phyloP scores from a whole-genome alignment of 92 coral and sea anemone genomes.

The Epizoanthus illoricatus region DNA sequence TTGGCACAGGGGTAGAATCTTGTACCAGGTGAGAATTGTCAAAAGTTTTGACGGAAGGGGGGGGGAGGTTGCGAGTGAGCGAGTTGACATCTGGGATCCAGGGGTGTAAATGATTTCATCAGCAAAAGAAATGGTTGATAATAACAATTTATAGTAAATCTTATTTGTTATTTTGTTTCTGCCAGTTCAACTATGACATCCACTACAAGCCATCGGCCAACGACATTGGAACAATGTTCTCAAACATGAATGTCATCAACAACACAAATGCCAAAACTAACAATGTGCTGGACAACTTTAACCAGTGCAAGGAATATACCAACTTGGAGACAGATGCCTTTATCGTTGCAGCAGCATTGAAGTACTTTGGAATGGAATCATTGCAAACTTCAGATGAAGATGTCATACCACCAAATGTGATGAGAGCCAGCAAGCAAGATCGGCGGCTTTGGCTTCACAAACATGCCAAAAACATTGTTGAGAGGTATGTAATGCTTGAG shows the following conservation, averaged over 20 bases:
- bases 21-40: slow-evolving; percentile 52
- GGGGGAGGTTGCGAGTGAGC: no score
- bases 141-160: no score
- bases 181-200: slow-evolving; percentile 49
- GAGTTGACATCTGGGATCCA: no score
- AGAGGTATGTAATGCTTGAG: slow-evolving; percentile 51
- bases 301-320: slow-evolving; percentile 61
- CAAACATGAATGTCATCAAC: slow-evolving; percentile 61
- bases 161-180: neutral
- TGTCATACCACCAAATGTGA: slow-evolving; percentile 38
- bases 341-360: slow-evolving; percentile 59
- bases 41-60: no score
- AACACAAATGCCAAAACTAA: slow-evolving; percentile 64
- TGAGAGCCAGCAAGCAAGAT: slow-evolving; percentile 3
- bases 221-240: slow-evolving; percentile 64
- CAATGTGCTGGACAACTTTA: slow-evolving; percentile 76
- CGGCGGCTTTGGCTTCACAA: slow-evolving; percentile 54
- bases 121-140: no score
- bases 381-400: slow-evolving; percentile 18
- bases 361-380: slow-evolving; percentile 52
- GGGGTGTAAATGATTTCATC: no score
- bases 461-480: slow-evolving; percentile 49
- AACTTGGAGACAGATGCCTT: slow-evolving; percentile 60
- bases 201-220: slow-evolving; percentile 44
- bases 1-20: slow-evolving; percentile 61